phyloP scores from a whole-genome alignment of 2,113 vertebrate species.

The Phalacrocorax aristotelis region DNA sequence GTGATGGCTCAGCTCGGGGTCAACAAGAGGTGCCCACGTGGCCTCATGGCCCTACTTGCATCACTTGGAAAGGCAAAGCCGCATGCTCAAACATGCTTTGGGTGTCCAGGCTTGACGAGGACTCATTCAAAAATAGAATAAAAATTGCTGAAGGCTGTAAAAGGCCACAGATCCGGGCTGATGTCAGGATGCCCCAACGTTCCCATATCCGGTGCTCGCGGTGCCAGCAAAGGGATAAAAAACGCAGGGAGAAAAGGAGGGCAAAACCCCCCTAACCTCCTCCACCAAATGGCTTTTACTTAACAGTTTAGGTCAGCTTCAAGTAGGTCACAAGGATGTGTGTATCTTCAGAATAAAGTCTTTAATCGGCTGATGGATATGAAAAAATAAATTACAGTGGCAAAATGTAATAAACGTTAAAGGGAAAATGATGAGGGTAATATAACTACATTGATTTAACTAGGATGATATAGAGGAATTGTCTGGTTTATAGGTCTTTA shows the following conservation, averaged over 20 bases:
- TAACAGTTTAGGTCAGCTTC: conserved; percentile 72
- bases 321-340: conserved; percentile 76
- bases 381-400: conserved; percentile 84
- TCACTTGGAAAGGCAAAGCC: neutral
- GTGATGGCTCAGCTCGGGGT: rapidly evolving
- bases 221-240: neutral
- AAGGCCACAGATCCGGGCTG: neutral
- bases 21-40: rapidly evolving
- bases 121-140: neutral
- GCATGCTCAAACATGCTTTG: rapidly evolving
- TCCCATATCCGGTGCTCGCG: neutral
- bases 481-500: conserved; percentile 86
- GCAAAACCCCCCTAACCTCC: neutral
- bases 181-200: rapidly evolving
- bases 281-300: conserved; percentile 46
- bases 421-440: conserved; percentile 87
- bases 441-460: conserved; percentile 89
- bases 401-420: conserved; percentile 87
- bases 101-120: rapidly evolving
- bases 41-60: neutral
- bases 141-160: neutral
- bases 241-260: neutral
- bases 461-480: conserved; percentile 85
- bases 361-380: conserved; percentile 83
- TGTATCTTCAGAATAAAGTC: conserved; percentile 81